Evolutionary conservation across 1,140 invertebrate species (phyloP), one percentile per base, ranked within the genome.

Genomic region (Parapsyche elsis): DNA sequence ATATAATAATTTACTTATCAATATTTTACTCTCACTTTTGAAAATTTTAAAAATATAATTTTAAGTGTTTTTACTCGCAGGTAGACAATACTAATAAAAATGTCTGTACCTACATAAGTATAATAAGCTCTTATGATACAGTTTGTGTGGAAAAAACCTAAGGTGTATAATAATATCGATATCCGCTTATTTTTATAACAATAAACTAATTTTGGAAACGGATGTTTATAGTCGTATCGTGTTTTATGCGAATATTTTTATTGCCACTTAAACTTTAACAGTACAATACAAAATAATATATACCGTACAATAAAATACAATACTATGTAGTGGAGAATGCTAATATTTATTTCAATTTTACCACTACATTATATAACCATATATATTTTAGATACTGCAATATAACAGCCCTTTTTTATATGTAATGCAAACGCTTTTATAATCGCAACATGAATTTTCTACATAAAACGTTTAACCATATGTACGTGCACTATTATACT

Each of bases 111-210:
- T 77, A 24, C 9, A 10, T 61, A 64, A 59, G 1, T 77, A 61
- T 4, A 59, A 57, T 44, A 57, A 74, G 45, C 70, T 79, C 53
- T 79, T 79, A 77, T 77, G 78, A 79, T 79, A 79, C 53, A 57
- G 46, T 53, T 24, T 7, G 23, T 76, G 49, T 53, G 30, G 57
- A 53, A 74, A 61, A 71, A 77, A 77, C 5, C 23, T 53, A 71
- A 46, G 45, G n/a, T 53, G 71, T 73, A 16, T 46, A 49, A 49
- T 38, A 70, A 75, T n/a, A 79, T 78, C 53, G 59, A 75, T 78
- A 75, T 82, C 57, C 45, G 81, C 81, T 82, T 82, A 80, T 77
- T 82, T 77, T 80, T 80, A 61, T 80, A 80, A 38, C 26, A 19
- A 79, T 79, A 79, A 23, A 78, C 9, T 76, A 67, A 80, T 80